Conservation (phyloP, 2,888 invertebrate genomes). For the Dynastes tityus region DNA sequence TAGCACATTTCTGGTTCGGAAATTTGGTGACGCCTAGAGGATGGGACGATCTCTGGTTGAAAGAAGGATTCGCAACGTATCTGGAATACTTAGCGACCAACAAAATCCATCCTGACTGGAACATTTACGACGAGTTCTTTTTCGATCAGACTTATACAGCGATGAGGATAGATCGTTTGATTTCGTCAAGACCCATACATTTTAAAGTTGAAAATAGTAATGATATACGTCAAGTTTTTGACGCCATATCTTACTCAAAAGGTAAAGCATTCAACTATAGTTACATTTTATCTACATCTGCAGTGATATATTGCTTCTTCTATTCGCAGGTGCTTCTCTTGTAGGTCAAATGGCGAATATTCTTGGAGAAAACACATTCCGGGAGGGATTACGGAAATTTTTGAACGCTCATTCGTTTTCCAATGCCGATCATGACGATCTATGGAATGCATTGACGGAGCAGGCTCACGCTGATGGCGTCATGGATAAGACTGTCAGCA, state of each 20-base stretch:
- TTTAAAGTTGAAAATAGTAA: constrained; percentile 75
- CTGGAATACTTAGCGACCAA: constrained; percentile 74
- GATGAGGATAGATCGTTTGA: constrained; percentile 76
- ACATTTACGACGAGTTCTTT: constrained; percentile 74
- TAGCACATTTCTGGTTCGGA: constrained; percentile 87
- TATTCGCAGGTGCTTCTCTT: constrained; percentile 75
- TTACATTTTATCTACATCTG: not conserved
- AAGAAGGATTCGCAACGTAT: constrained; percentile 84
- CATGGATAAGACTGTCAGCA: constrained; percentile 68
- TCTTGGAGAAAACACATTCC: constrained; percentile 77
- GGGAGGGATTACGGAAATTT: constrained; percentile 72
- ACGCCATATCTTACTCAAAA: constrained; percentile 82
- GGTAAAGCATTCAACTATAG: constrained; percentile 60
- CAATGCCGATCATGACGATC: constrained; percentile 78
- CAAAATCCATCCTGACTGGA: constrained; percentile 75
- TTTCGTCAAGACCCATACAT: constrained; percentile 78
- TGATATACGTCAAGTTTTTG: constrained; percentile 80
- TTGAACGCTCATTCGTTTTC: constrained; percentile 73
- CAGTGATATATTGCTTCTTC: not conserved
- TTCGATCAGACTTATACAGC: constrained; percentile 73
- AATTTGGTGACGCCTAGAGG: constrained; percentile 80
- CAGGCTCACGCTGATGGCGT: constrained; percentile 70
- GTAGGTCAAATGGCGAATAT: constrained; percentile 83
- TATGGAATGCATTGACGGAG: constrained; percentile 79
- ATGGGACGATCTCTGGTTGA: constrained; percentile 83